Evolutionary conservation across 2,888 invertebrate genomes (phyloP).

Genomic region (Brachypalpus laphriformis): DNA sequence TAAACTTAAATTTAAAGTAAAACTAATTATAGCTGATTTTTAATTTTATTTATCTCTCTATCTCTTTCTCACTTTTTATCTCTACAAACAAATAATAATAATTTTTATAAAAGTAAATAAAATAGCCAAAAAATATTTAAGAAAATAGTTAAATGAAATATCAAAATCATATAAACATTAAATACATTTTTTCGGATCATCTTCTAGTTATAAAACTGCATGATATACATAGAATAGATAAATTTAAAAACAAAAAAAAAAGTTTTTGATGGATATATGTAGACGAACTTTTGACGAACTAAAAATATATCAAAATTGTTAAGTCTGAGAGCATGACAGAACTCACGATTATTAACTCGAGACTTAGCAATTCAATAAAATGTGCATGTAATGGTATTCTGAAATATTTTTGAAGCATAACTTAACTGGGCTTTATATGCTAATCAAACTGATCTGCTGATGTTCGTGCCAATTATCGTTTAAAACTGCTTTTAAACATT

Average conservation of each 20-base stretch:
- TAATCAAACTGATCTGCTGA: too few species aligned
- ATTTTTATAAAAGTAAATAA: constrained; percentile 34
- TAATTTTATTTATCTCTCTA: constrained; percentile 33
- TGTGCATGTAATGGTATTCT: too few species aligned
- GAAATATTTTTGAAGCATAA: too few species aligned
- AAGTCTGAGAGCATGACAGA: background rate
- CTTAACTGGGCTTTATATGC: too few species aligned
- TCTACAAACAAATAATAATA: constrained; percentile 32
- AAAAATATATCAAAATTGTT: background rate
- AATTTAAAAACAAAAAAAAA: constrained; percentile 8
- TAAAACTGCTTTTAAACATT: too few species aligned
- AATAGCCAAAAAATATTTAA: constrained; percentile 12
- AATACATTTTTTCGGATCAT: constrained; percentile 46
- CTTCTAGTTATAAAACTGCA: constrained; percentile 49
- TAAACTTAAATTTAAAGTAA: constrained; percentile 30
- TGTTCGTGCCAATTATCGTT: too few species aligned
- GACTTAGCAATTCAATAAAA: too few species aligned
- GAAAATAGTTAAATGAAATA: constrained; percentile 36
- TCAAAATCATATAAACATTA: constrained; percentile 44
- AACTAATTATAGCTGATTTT: constrained; percentile 27
- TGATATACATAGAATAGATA: constrained; percentile 48
- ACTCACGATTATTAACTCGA: too few species aligned
- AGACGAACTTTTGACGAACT: background rate
- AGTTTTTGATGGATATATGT: background rate
- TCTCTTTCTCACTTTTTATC: constrained; percentile 50